Base-by-base conservation (phyloP, 2,888 invertebrate genomes). In the Protodeltote pygarga region DNA sequence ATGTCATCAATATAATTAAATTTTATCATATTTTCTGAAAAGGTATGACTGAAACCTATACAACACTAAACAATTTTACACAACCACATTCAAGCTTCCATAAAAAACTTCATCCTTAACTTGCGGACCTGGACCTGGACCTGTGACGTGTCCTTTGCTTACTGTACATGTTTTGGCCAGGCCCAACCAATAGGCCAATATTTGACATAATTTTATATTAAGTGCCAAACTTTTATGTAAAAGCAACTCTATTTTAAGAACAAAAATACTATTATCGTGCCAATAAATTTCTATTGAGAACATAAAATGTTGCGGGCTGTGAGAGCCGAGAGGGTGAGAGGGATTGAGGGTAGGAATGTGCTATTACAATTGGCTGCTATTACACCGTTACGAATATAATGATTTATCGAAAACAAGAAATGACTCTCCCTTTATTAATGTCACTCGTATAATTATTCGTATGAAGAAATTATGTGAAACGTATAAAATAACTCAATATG, bases 241-340 rank as follows among this genome's bases (percentile, higher is more conserved):
- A 5, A 16, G 16, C 1, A 21, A 38, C 19, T 28, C 27, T 55
- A 35, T 54, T 55, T 59, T 42, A 32, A 39, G 57, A 35, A 44
- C 37, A 31, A 13, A 60, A 51, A 52, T 45, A 41, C 28, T 47
- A 53, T 60, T 53, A 46, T 46, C 28, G 40, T 13, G 9, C 25
- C 47, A 35, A 57, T 67, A 67, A 67, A 67, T 65, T 50, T 42
- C 47, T 64, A 64, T 64, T 64, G 60, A 42, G 44, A 40, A 28
- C 55, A 31, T 63, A 51, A 66, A 65, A 41, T 38, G 39, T 31
- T 29, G 32, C 15, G 19, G 17, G 17, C 32, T 19, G 3, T 3
- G 16, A 41, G 34, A 29, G 33, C 33, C 3, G 34, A 15, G 11
- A 29, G 38, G 13, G 28, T n/a, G n/a, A n/a, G n/a, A 28, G 33